These are phyloP conservation scores for Rhodeus uyekii DNA, from an alignment of 2,797 vertebrate species.

Conservation along the genomic window DNA sequence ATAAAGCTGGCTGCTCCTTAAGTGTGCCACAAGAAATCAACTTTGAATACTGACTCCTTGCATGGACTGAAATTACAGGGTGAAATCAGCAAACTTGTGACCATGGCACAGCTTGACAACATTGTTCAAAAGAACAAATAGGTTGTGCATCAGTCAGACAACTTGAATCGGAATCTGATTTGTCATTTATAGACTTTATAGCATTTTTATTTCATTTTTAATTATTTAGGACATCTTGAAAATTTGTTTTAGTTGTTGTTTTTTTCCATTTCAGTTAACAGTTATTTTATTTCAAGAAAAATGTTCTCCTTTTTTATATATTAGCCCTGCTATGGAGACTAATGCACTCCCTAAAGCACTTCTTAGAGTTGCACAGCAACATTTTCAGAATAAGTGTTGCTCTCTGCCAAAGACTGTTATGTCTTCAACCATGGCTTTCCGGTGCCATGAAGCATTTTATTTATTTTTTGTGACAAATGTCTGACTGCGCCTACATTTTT, in stretches of 20 bases:
- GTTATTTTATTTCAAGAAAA: too few relatives aligned
- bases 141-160: background rate
- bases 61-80: background rate
- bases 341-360: background rate
- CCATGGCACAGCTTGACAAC: background rate
- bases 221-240: too few relatives aligned
- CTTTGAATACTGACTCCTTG: background rate
- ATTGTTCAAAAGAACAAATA: background rate
- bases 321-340: background rate
- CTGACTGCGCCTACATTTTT: slow-evolving; percentile 10
- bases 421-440: background rate
- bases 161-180: too few relatives aligned
- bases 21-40: background rate
- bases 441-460: slow-evolving; percentile 9
- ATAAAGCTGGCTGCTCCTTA: background rate
- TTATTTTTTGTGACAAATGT: background rate
- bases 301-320: background rate
- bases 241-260: too few relatives aligned
- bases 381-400: background rate
- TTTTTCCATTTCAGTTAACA: too few relatives aligned
- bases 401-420: background rate
- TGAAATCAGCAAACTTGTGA: background rate
- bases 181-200: too few relatives aligned
- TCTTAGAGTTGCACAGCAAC: background rate
- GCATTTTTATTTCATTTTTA: too few relatives aligned